These are phyloP conservation scores for Agriotes lineatus DNA, from an alignment of 2,888 invertebrate genomes.

Conservation along the genomic window DNA sequence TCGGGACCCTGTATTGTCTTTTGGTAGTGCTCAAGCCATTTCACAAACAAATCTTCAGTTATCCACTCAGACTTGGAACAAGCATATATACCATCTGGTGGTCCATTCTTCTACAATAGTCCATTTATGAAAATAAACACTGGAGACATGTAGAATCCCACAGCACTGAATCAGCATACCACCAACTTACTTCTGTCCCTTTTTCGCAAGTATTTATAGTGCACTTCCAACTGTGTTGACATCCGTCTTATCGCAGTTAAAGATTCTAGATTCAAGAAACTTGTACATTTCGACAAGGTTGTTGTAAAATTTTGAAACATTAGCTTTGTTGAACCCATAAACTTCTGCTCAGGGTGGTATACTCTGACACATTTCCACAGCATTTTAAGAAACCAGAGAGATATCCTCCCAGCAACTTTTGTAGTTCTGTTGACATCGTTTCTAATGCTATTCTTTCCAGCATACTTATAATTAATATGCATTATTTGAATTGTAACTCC, in stretches of 20 bases:
- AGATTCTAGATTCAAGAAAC: background rate
- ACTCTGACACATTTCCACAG: background rate
- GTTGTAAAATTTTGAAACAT: background rate
- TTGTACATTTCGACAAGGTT: background rate
- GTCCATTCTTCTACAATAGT: slow-evolving; percentile 60
- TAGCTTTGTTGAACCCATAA: background rate
- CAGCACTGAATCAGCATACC: slow-evolving; percentile 60
- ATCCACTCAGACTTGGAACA: slow-evolving; percentile 47
- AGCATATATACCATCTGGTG: slow-evolving; percentile 54
- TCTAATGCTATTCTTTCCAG: too few species aligned
- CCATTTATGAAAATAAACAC: slow-evolving; percentile 54
- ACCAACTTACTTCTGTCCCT: slow-evolving; percentile 61
- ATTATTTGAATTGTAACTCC: too few species aligned
- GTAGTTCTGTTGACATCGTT: too few species aligned
- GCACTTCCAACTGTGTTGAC: background rate
- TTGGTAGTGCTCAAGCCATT: slow-evolving; percentile 34
- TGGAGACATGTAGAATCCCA: slow-evolving; percentile 50
- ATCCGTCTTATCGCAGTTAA: background rate
- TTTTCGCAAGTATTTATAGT: slow-evolving; percentile 48
- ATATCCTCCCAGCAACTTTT: too few species aligned
- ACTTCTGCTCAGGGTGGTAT: background rate
- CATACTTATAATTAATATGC: too few species aligned
- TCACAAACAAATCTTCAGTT: slow-evolving; percentile 46
- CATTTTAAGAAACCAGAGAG: background rate
- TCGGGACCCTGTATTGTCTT: background rate